Base-by-base conservation (phyloP, 2,113 vertebrate species). In the Barbus barbus region DNA sequence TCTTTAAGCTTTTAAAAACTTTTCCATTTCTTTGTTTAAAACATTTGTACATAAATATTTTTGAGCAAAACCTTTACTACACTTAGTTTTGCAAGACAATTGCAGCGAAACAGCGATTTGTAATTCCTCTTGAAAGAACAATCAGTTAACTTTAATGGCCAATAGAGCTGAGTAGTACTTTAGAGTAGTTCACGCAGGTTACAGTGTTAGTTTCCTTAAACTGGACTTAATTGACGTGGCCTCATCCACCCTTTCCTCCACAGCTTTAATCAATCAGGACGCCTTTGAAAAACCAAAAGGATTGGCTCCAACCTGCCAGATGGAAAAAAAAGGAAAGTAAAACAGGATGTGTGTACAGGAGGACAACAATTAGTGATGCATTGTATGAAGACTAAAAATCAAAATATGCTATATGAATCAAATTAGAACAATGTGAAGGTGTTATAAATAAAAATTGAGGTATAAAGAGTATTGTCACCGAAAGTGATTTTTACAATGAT, bases 161-260 rank as follows among this genome's bases (percentile, higher is more conserved):
- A 53, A 65, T 65, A 33, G 26, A 33, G 20, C 78, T 28, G 38
- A 48, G 61, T 18, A 1, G 9, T 26, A 0, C 24, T 67, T 81
- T 51, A 51, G 22, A 81, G 38, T 20, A 22, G 20, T 48, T 67
- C 79, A n/a, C 22, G 8, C 26, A 65, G 56, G 13, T 61, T 58
- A 53, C 36, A 69, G 71, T 38, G 73, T 72, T 61, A 33, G 51
- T 67, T 58, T 76, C 74, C 77, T 82, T 36, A 58, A 77, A 41
- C 61, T 72, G 20, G 3, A 56, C 53, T 67, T 78, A 81, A 81
- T 81, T 36, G 46, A 82, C 28, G 65, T 67, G 65, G 9, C 26
- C 26, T 22, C 58, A 22, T 67, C 83, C 83, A 78, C 83, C 86
- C 86, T 85, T 87, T 84, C 86, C 84, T 78, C 67, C 74, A 76